Conservation (phyloP, 92 coral and sea anemone genomes). For the Muricea muricata region DNA sequence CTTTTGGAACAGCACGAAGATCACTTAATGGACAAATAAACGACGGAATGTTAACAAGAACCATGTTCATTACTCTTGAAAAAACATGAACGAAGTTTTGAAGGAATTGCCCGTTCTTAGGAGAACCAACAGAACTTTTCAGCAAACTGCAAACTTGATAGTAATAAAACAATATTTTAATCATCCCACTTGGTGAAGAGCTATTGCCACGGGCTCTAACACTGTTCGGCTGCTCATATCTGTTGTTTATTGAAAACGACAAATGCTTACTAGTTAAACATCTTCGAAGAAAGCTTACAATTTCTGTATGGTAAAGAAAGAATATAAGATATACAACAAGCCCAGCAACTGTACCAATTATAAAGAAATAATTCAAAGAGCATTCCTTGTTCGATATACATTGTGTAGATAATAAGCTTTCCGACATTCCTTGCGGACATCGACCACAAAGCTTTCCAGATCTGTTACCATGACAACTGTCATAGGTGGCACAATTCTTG, state of each 20-base stretch:
- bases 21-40: not conserved
- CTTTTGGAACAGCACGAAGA: not conserved
- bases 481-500: too few species aligned
- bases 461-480: too few species aligned
- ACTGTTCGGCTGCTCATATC: not conserved
- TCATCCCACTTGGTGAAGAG: not conserved
- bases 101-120: not conserved
- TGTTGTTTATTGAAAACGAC: not conserved
- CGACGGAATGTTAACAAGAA: not conserved
- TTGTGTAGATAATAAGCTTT: not conserved
- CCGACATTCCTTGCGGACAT: slow-evolving; percentile 19
- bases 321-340: slow-evolving; percentile 6
- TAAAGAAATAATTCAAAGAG: not conserved
- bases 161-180: slow-evolving; percentile 24
- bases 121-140: not conserved
- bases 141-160: not conserved
- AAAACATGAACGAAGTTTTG: not conserved
- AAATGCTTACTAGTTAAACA: not conserved
- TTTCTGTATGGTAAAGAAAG: not conserved
- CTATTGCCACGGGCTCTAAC: not conserved
- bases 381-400: slow-evolving; percentile 8
- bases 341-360: not conserved
- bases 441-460: slow-evolving; percentile 2
- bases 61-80: not conserved
- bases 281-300: not conserved